A percentile compares a stretch with the other conserved stretches of the same genome.
Conservation (phyloP, 2,113 vertebrate genomes). For the Oophaga pumilio region DNA sequence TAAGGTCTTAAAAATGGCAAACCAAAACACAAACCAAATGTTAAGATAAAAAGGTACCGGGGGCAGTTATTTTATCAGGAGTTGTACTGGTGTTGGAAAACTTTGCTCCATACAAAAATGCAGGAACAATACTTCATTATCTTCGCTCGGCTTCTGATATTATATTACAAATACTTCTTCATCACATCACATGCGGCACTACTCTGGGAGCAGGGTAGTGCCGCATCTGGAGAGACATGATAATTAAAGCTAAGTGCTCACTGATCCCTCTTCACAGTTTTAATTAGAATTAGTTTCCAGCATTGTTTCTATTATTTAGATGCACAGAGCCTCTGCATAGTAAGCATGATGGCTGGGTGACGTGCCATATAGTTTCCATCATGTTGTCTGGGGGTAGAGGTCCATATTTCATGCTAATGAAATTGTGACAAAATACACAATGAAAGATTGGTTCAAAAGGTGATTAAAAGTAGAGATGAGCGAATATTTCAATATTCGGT, state of each 20-base stretch:
- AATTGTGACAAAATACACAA: not conserved
- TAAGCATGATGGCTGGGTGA: not conserved
- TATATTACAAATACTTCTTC: not conserved
- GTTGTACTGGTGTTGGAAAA: no score
- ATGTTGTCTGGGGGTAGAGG: not conserved
- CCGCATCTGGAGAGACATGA: not conserved
- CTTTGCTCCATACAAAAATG: no score
- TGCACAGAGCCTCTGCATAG: not conserved
- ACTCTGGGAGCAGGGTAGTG: not conserved
- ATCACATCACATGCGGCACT: not conserved
- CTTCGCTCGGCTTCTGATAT: not conserved
- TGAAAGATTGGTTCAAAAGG: no score
- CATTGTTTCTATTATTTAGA: constrained; percentile 2
- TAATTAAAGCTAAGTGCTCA: not conserved
- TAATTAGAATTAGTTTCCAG: not conserved
- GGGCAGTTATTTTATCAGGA: no score
- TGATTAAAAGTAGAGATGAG: no score
- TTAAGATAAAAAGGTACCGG: no score
- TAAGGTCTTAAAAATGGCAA: no score
- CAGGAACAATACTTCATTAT: no score
- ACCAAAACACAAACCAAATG: no score
- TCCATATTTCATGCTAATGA: no score
- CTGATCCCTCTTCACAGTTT: not conserved
- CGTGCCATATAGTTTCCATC: not conserved
- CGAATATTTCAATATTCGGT: no score